Percentiles rank a stretch among this genome's conserved stretches.
Evolutionary conservation across 2,888 invertebrate species (phyloP).

Genomic region (Unio delphinus): DNA sequence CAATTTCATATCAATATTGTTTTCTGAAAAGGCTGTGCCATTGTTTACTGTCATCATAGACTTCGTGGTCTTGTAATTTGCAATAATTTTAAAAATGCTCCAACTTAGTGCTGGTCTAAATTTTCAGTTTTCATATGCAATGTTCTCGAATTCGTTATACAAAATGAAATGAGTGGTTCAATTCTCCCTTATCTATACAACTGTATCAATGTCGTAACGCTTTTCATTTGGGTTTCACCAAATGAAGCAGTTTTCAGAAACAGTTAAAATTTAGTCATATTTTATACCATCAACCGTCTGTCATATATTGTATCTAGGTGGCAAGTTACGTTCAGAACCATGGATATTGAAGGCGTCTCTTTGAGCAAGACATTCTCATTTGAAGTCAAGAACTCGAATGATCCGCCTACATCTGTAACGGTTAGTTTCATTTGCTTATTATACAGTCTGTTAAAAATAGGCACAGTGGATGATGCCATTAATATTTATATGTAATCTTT

Average conservation of each 20-base stretch:
- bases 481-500: no score
- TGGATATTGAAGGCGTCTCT: conserved; percentile 37
- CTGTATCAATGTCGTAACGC: no score
- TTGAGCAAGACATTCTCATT: conserved; percentile 35
- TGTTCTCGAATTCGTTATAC: neutral
- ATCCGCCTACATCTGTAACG: conserved; percentile 42
- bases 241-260: no score
- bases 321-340: conserved; percentile 35
- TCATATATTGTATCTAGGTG: conserved; percentile 26
- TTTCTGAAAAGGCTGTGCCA: no score
- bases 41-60: no score
- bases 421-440: conserved; percentile 16
- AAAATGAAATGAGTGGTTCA: neutral
- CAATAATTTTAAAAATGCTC: no score
- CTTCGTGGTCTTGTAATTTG: no score
- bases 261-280: neutral
- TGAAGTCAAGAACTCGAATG: conserved; percentile 40
- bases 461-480: neutral
- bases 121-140: neutral
- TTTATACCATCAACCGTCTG: neutral
- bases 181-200: no score
- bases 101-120: no score
- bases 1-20: no score
- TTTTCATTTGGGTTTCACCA: no score
- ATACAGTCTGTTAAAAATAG: neutral